Conservation (phyloP, 1,140 invertebrate species). For the Paramacrobiotus metropolitanus region DNA sequence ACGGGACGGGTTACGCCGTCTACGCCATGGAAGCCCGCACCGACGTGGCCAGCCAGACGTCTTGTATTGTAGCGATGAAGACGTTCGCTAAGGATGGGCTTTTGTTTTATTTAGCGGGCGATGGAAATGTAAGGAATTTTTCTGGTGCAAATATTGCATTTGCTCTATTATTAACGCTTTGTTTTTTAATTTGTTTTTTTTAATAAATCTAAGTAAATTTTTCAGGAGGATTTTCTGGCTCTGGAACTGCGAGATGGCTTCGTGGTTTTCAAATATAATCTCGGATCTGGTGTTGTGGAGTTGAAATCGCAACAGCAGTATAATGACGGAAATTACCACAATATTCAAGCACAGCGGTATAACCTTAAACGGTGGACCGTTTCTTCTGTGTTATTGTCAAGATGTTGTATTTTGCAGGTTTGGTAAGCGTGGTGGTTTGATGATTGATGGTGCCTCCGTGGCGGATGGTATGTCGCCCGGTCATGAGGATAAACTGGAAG, state of each 20-base stretch:
- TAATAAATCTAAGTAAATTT: constrained; percentile 7
- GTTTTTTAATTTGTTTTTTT: too few relatives aligned
- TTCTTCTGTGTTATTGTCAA: constrained; percentile 21
- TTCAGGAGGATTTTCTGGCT: constrained; percentile 43
- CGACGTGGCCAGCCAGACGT: constrained; percentile 29
- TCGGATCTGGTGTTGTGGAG: constrained; percentile 34
- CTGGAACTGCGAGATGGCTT: constrained; percentile 53
- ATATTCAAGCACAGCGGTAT: constrained; percentile 39
- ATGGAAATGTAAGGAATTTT: constrained; percentile 18
- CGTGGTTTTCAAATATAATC: constrained; percentile 41
- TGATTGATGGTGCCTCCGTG: constrained; percentile 17
- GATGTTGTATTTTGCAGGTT: constrained; percentile 15
- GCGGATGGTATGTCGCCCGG: constrained; percentile 22
- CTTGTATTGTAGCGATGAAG: constrained; percentile 51
- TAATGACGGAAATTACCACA: constrained; percentile 64
- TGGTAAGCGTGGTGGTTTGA: constrained; percentile 7
- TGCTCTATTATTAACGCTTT: too few relatives aligned
- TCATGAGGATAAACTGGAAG: constrained; percentile 25
- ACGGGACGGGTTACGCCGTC: constrained; percentile 55
- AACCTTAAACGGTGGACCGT: constrained; percentile 38
- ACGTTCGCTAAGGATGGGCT: constrained; percentile 62
- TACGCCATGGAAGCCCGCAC: constrained; percentile 31
- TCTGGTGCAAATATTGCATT: too few relatives aligned
- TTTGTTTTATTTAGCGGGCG: constrained; percentile 51
- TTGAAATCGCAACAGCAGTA: constrained; percentile 34